Evolutionary conservation across 2,888 invertebrate species (phyloP).

Genomic region (Neuroscelio doddi): DNA sequence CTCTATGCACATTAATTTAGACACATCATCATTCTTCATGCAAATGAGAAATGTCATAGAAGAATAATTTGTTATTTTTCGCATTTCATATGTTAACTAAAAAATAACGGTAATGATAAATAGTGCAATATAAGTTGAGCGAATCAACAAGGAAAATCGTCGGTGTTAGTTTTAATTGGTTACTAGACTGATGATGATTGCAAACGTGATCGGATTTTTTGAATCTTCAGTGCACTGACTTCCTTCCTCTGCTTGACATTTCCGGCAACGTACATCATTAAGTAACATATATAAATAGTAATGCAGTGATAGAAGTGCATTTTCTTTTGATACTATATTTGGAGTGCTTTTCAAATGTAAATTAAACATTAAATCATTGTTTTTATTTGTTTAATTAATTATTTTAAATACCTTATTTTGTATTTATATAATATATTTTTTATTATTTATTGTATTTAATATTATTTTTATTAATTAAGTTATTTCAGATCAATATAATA

Average conservation of each 20-base stretch:
- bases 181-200: constrained; percentile 17
- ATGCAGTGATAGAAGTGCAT: background rate
- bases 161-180: constrained; percentile 20
- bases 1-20: no score
- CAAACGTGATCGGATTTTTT: constrained; percentile 24
- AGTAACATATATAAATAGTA: no score
- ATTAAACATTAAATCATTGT: no score
- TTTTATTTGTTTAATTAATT: constrained; percentile 1
- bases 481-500: no score
- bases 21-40: no score
- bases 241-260: constrained; percentile 13
- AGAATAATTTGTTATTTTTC: no score
- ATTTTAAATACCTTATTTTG: no score
- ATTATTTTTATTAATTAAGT: no score
- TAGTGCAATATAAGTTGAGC: constrained; percentile 9
- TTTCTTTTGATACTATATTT: constrained; percentile 2
- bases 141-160: constrained; percentile 18
- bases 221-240: background rate
- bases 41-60: no score
- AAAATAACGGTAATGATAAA: constrained; percentile 27
- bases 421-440: no score
- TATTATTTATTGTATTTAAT: no score
- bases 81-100: constrained; percentile 1
- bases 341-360: constrained; percentile 5
- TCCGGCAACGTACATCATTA: constrained; percentile 19